Base-by-base conservation (phyloP, 2,888 invertebrate species). In the Eupeodes latifasciatus region DNA sequence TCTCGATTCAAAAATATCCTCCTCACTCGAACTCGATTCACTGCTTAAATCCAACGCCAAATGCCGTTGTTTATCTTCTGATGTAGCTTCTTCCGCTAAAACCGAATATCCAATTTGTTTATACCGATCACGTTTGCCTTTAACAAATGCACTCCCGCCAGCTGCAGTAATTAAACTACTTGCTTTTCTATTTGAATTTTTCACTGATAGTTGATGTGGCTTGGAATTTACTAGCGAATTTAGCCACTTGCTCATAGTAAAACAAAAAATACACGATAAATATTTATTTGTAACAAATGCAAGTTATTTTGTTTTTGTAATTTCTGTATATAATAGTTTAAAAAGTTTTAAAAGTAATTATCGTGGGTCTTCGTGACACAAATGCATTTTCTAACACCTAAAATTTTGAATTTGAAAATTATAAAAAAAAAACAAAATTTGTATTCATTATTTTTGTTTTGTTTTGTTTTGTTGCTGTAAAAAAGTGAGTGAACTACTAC, bases 171-270 rank as follows among this genome's bases (percentile, higher is more conserved):
- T 12, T 75, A 81, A 75, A 81, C 81, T 88, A 71, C 78, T 75
- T 40, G 64, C 77, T 69, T 81, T 69, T 75, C 74, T 44, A 75
- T 57, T 80, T 36, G 83, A 27, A 27, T 27, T 67, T 12, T 69
- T 83, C 55, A 61, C 53, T 67, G 77, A 72, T 80, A 66, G 76
- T 74, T 55, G 71, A 71, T 69, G 74, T 57, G 67, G 81, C 69
- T 81, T 88, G 76, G 83, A 80, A 87, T 83, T 57, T 57, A 80
- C 57, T 69, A 84, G 40, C 11, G 84, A 77, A 75, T 75, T 69
- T 71, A 88, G 51, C 85, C 76, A 88, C 81, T 88, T 85, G 81
- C 85, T 81, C 88, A 88, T 88, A 81, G 81, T 88, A 74, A 44
- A 74, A 27, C 27, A 27, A 27, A 27, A 27, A 77, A 44, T 64